These are phyloP conservation scores for Lithophane ornitopus DNA, from an alignment of 2,888 invertebrate genomes.

Conservation along the genomic window DNA sequence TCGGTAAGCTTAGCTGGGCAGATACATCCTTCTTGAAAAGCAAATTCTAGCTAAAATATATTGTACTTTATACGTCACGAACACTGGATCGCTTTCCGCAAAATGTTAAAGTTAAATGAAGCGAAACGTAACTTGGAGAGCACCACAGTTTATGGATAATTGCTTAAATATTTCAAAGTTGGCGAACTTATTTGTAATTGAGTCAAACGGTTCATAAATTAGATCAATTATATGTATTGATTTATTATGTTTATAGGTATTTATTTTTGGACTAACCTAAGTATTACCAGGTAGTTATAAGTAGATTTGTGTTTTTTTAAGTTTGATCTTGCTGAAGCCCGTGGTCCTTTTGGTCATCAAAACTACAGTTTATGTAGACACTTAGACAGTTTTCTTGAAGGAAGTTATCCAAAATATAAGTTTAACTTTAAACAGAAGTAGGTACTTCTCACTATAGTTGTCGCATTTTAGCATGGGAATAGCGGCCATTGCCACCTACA, in stretches of 20 bases:
- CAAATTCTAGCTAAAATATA: background rate
- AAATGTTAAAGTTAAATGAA: slow-evolving; percentile 47
- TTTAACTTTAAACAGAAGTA: background rate
- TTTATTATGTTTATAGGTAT: no score
- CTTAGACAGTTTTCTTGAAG: no score
- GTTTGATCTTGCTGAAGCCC: background rate
- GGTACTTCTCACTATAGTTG: background rate
- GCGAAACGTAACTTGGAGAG: background rate
- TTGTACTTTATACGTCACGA: background rate
- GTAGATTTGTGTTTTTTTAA: background rate
- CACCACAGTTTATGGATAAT: slow-evolving; percentile 1
- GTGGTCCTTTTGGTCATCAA: background rate
- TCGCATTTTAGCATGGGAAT: background rate
- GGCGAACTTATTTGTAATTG: slow-evolving; percentile 7
- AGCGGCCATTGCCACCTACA: background rate
- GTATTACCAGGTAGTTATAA: background rate
- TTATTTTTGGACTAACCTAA: background rate
- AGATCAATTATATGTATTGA: background rate
- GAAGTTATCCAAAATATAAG: background rate
- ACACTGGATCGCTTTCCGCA: slow-evolving; percentile 1
- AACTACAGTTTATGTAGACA: background rate
- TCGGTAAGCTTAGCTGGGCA: background rate
- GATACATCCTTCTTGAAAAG: background rate
- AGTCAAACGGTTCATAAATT: background rate
- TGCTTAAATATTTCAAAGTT: slow-evolving; percentile 20